Conservation (phyloP, 2,113 vertebrate genomes). For the Nycticorax nycticorax region DNA sequence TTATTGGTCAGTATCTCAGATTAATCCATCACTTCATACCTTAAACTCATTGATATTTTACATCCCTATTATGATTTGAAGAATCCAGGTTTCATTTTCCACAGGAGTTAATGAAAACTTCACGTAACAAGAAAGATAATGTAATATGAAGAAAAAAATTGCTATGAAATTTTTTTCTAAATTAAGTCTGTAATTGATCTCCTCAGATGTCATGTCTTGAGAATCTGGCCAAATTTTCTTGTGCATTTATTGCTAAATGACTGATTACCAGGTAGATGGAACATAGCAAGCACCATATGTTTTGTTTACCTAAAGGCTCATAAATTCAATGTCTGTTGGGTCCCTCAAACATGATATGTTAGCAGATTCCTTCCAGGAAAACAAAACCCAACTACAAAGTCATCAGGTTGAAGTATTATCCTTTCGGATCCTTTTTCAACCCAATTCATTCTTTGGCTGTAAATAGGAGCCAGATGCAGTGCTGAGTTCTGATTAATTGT, state of each 20-base stretch:
- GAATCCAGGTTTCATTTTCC: not conserved
- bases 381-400: constrained; percentile 44
- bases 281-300: constrained; percentile 41
- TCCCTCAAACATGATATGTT: constrained; percentile 33
- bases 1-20: not conserved
- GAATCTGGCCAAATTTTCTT: constrained; percentile 9
- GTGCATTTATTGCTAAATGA: constrained; percentile 35
- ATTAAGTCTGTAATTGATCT: constrained; percentile 49
- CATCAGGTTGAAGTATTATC: constrained; percentile 49
- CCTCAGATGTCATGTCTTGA: not conserved
- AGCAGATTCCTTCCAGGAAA: constrained; percentile 57
- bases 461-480: constrained; percentile 17
- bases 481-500: constrained; percentile 35
- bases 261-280: constrained; percentile 40
- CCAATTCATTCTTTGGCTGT: not conserved
- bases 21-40: not conserved
- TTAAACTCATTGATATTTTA: not conserved
- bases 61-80: not conserved
- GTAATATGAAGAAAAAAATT: not conserved
- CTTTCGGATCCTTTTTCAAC: constrained; percentile 40
- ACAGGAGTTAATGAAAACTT: not conserved
- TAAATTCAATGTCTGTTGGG: constrained; percentile 31
- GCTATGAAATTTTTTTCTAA: not conserved
- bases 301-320: constrained; percentile 45
- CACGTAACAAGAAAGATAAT: not conserved